Evolutionary conservation across 92 coral and sea anemone genomes (phyloP), one percentile per base, ranked within the genome.

Genomic region (Umimayanthus chanpuru): DNA sequence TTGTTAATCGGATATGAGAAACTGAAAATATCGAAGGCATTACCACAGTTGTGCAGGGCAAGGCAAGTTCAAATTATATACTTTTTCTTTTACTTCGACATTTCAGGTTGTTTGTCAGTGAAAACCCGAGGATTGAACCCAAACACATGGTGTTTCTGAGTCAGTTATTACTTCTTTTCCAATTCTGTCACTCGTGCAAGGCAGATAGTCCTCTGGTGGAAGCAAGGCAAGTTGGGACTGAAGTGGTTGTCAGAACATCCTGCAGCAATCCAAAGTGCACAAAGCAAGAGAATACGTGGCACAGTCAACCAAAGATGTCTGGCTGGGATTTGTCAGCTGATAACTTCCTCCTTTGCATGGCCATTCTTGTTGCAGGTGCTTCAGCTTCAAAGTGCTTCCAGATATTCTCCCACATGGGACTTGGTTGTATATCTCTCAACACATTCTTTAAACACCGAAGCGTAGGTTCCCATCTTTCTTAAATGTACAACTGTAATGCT

Each of bases 331-430:
- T 87, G 36, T 85, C 92, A 49, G 93, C 93, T 70, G 93, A 92
- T 26, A 93, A 93, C 77, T 85, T 93, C 76, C 93, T 93, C 5
- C 85, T 93, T 23, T 78, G 93, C 77, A 83, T 93, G 86, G 93
- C 93, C 29, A 90, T 93, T 43, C 85, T 93, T 32, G 44, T 93
- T 49, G 93, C 95, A 50, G 95, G 95, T 53, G 92, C 85, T 16
- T 88, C 92, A 6, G 90, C 90, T 28, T 56, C 89, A 50, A 93
- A 90, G 30, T 93, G 91, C 39, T 85, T 88, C 26, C 86, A 83
- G 47, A 88, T 93, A 32, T 93, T 93, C 74, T 15, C 85, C 1
- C 95, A 93, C 87, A 93, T 93, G 95, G 92, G 93, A 15, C 85
- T 93, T 76, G 72, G 91, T 21, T 93, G 90, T 83, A 32, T 88